Conservation (phyloP, 2,888 invertebrate species). For the Dynastes maya region DNA sequence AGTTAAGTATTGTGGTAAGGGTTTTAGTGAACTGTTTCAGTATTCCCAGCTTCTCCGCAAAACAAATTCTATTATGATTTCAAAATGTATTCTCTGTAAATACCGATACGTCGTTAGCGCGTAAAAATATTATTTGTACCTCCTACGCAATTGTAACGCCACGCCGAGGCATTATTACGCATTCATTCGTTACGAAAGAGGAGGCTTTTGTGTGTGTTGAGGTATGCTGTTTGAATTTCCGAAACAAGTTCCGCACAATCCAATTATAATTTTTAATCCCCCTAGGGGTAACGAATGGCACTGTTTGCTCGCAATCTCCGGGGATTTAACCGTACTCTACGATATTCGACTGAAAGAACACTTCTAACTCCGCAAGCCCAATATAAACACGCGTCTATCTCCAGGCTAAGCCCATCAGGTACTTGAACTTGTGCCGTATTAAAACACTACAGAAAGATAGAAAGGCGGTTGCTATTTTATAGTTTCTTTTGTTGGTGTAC, state of each 20-base stretch:
- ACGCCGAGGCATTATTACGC: not conserved
- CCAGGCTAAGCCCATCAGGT: conserved; percentile 4
- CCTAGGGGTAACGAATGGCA: conserved; percentile 64
- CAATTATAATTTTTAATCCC: conserved; percentile 71
- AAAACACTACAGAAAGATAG: not conserved
- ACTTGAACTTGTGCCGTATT: conserved; percentile 20
- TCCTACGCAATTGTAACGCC: not conserved
- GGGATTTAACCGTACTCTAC: conserved; percentile 44
- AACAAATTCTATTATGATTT: too few species aligned
- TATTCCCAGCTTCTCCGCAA: too few species aligned
- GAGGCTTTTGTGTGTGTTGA: conserved; percentile 46
- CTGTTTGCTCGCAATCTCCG: conserved; percentile 64
- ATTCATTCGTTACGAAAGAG: conserved; percentile 25
- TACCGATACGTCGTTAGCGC: too few species aligned
- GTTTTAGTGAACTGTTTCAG: too few species aligned
- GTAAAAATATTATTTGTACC: not conserved
- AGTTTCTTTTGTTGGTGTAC: too few species aligned
- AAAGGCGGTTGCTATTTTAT: too few species aligned
- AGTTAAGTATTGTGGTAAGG: too few species aligned
- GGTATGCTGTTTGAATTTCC: conserved; percentile 58
- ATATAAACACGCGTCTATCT: conserved; percentile 36
- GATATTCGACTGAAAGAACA: conserved; percentile 43
- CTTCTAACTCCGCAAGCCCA: conserved; percentile 44
- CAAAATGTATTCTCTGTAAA: too few species aligned
- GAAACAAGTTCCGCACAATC: conserved; percentile 61